Evolutionary conservation across 2,888 invertebrate species (phyloP).

Genomic region (Eupithecia subfuscata): DNA sequence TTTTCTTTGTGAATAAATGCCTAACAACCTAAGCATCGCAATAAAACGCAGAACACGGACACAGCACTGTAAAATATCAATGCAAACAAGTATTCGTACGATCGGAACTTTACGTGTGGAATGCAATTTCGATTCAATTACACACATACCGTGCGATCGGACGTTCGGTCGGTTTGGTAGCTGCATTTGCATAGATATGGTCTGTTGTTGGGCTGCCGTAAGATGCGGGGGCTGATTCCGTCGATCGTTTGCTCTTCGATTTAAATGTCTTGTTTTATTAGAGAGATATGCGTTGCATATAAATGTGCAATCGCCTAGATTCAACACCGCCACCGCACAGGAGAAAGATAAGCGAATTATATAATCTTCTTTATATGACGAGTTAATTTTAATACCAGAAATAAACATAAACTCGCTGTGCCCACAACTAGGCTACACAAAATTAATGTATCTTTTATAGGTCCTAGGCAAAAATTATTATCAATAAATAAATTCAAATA

Average conservation of each 20-base stretch:
- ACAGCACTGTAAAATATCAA: conserved; percentile 21
- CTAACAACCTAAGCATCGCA: not conserved
- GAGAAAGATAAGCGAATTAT: too few species aligned
- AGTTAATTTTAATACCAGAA: too few species aligned
- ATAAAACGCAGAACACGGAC: not conserved
- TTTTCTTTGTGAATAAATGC: too few species aligned
- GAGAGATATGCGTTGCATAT: not conserved
- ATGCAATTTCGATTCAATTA: conserved; percentile 74
- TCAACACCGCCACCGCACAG: too few species aligned
- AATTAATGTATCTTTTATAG: too few species aligned
- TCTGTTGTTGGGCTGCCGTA: conserved; percentile 46
- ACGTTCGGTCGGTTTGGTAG: conserved; percentile 51
- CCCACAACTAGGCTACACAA: too few species aligned
- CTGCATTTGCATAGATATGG: conserved; percentile 62
- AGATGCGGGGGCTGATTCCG: conserved; percentile 37
- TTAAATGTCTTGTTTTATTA: conserved; percentile 15
- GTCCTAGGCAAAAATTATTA: too few species aligned
- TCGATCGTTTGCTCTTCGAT: conserved; percentile 28
- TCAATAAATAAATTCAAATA: too few species aligned
- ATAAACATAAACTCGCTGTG: too few species aligned
- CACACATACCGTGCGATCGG: conserved; percentile 58
- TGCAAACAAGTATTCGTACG: conserved; percentile 39
- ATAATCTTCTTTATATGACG: too few species aligned
- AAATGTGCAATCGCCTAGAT: not conserved
- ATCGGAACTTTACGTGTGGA: conserved; percentile 61